Evolutionary conservation across 2,797 vertebrate genomes (phyloP), one percentile per base, ranked within the genome.

Genomic region (Sebastes kiyomatsui): DNA sequence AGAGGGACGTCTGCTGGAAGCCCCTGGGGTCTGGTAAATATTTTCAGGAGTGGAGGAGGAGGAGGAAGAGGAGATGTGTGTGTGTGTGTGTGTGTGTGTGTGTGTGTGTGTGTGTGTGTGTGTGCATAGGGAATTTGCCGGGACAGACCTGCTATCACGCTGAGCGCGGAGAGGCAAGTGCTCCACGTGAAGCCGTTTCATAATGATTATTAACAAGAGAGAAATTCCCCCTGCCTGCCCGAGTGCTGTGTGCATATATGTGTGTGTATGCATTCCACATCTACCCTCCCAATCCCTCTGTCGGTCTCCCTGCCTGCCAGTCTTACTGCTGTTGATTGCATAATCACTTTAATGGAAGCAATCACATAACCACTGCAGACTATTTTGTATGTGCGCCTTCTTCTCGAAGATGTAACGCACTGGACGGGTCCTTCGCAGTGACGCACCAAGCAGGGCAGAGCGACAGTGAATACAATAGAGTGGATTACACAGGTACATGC

Each of bases 141-240:
- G 85, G 85, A 87, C 82, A 88, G 87, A 90, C 82, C 84, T 88
- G 87, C 75, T 38, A 10, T 79, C 89, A 80, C 16, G 90, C 95
- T 92, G 93, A 79, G 93, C 55, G 16, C 3, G 4, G 82, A 85
- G 85, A 92, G 87, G 86, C 90, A 87, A 91, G 90, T 77, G 80
- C 91, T 76, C 93, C 79, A 87, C 72, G 75, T 92, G 94, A 94
- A 90, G 90, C 82, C 77, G 64, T 90, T 91, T 94, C 84, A 91
- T 92, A 92, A 94, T 94, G 92, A 93, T 90, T 93, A 94, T 92
- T 94, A 94, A 93, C 91, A 92, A 90, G 88, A 88, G 80, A 91
- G 90, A 93, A 85, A 85, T 86, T 86, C 91, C 85, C 84, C 76
- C 81, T 62, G 82, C 75, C 77, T 85, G 85, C 78, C 60, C 67